Evolutionary conservation across 2,113 vertebrate genomes (phyloP).

Genomic region (Erpornis zantholeuca): DNA sequence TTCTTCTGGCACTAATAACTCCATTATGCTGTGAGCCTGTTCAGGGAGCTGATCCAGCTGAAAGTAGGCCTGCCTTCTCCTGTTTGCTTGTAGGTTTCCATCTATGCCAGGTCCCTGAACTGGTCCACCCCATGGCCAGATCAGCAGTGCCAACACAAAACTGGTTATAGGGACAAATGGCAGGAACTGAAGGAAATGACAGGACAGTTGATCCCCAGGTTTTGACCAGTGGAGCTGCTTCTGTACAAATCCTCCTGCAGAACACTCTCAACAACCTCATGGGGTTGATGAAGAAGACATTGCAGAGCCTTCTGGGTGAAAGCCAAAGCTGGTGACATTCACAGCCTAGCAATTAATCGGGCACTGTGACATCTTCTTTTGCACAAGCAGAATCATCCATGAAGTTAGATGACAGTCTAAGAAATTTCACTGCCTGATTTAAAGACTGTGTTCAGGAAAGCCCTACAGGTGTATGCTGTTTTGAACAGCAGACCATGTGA

Average conservation of each 20-base stretch:
- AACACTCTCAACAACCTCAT: neutral
- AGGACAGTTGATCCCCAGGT: neutral
- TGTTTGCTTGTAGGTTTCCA: neutral
- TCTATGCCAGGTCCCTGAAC: neutral
- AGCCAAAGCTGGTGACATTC: neutral
- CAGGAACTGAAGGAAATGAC: neutral
- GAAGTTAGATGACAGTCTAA: neutral
- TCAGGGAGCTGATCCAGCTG: neutral
- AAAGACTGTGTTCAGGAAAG: neutral
- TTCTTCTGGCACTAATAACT: neutral
- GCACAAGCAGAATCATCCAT: neutral
- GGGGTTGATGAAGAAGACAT: rapidly evolving
- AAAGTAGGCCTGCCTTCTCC: neutral
- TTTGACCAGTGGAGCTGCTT: neutral
- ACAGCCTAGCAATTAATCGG: neutral
- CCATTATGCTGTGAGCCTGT: neutral
- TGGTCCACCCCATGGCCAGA: neutral
- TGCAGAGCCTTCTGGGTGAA: neutral
- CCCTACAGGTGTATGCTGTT: neutral
- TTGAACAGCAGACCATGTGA: neutral
- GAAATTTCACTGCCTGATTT: neutral
- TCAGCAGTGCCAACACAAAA: neutral
- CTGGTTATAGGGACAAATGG: neutral
- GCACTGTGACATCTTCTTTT: neutral
- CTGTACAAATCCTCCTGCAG: neutral